Evolutionary conservation across 1,140 invertebrate genomes (phyloP), one percentile per base, ranked within the genome.

Genomic region (Rhynchophorus ferrugineus): DNA sequence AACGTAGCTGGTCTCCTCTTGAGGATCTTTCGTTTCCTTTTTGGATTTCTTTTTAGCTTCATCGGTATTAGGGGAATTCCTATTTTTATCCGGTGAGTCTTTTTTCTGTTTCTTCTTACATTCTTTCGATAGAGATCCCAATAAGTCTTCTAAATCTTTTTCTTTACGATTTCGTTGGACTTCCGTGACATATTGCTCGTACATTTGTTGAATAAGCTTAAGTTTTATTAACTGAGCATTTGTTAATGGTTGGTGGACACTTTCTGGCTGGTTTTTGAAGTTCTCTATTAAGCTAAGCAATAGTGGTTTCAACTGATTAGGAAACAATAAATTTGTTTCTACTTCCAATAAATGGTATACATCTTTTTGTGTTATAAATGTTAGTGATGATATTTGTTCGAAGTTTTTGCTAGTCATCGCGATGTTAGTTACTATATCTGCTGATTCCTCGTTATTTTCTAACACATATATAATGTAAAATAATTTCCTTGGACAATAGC

Each of bases 181-280:
- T 49, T 44, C 11, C 19, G 44, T 37, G 9, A 47, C 20, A 17
- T 51, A 52, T n/a, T 46, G 57, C 33, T 34, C 8, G 34, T 48
- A 52, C 57, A 59, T 59, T 1, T 52, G 39, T 24, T 59, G 41
- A 20, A 59, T 41, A 3, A 59, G 21, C 21, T 59, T 59, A 1
- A 59, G 20, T 56, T 59, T 59, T 11, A 59, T 14, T 0, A 59
- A 13, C 11, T 47, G 39, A 18, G 43, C 41, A n/a, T n/a, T 45
- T 55, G 24, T 14, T 16, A 2, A 33, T 17, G 8, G 3, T 9
- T 13, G 11, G 21, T 29, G 6, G 50, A 11, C 0, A 22, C 3
- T 18, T n/a, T 19, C 5, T 49, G 11, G 3, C 3, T 19, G 38
- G 13, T 19, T 13, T 52, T 22, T 9, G 41, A 19, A 20, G 37